phyloP scores from a whole-genome alignment of 1,140 invertebrate genomes.

The Sinonovacula constricta region DNA sequence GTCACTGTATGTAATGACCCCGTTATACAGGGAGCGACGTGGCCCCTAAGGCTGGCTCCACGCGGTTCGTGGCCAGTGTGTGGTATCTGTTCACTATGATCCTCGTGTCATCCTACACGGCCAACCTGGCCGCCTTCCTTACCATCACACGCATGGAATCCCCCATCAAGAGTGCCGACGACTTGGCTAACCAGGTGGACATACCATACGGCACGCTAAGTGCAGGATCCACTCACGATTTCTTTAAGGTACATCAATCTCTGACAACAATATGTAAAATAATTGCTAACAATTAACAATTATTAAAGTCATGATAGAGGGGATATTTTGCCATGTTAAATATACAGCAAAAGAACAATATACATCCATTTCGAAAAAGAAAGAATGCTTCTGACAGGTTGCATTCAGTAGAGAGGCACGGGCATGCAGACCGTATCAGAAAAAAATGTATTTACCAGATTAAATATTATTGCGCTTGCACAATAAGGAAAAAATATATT shows the following conservation, averaged over 20 bases:
- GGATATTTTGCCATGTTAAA: background rate
- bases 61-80: conserved; percentile 34
- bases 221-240: conserved; percentile 95
- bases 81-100: conserved; percentile 92
- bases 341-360: background rate
- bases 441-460: no score
- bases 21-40: conserved; percentile 82
- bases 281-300: background rate
- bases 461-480: no score
- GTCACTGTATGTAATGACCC: conserved; percentile 86
- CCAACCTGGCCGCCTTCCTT: conserved; percentile 79
- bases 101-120: conserved; percentile 97
- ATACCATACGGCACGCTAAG: conserved; percentile 96
- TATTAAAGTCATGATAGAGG: background rate
- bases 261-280: no score
- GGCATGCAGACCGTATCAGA: no score
- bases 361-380: no score
- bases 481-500: no score
- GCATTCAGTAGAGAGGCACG: no score
- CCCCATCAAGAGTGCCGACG: conserved; percentile 69
- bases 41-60: conserved; percentile 31
- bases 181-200: conserved; percentile 89
- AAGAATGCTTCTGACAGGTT: no score
- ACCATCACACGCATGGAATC: conserved; percentile 69
- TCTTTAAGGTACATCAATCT: conserved; percentile 95